Evolutionary conservation across 2,797 vertebrate genomes (phyloP).

Genomic region (Hippoglossus hippoglossus): DNA sequence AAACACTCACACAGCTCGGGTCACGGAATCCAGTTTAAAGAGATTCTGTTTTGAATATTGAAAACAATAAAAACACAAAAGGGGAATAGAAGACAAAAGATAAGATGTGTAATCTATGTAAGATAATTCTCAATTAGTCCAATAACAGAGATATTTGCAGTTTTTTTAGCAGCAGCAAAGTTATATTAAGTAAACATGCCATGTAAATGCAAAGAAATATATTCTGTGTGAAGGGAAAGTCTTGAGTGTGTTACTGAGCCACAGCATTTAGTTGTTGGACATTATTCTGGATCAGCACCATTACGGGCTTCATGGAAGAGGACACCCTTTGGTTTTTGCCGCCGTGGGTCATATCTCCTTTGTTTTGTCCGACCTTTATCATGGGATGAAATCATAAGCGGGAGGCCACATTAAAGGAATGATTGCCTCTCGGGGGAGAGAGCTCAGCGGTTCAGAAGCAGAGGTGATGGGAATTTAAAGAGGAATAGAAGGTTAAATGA

Average conservation of each 20-base stretch:
- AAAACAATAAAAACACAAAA: too few relatives aligned
- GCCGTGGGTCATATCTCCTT: neutral
- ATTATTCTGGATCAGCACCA: neutral
- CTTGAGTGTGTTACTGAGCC: neutral
- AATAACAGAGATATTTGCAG: too few relatives aligned
- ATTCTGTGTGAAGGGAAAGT: neutral
- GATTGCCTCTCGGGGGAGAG: slow-evolving; percentile 17
- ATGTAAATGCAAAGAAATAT: too few relatives aligned
- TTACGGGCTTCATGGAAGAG: neutral
- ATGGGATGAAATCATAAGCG: neutral
- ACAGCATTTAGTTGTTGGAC: neutral
- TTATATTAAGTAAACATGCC: too few relatives aligned
- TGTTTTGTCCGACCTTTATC: neutral
- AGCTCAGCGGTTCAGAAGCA: neutral
- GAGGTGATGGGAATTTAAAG: slow-evolving; percentile 15
- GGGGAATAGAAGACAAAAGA: too few relatives aligned
- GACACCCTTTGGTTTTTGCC: neutral
- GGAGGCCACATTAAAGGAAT: slow-evolving; percentile 4
- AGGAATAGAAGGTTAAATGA: slow-evolving; percentile 33
- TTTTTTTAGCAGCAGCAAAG: too few relatives aligned
- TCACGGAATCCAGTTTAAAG: neutral
- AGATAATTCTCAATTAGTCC: too few relatives aligned
- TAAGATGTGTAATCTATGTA: too few relatives aligned
- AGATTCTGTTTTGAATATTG: too few relatives aligned
- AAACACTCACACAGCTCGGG: slow-evolving; percentile 5